Base-by-base conservation (phyloP, 2,113 vertebrate genomes). In the Tenebrosternarchus preto region DNA sequence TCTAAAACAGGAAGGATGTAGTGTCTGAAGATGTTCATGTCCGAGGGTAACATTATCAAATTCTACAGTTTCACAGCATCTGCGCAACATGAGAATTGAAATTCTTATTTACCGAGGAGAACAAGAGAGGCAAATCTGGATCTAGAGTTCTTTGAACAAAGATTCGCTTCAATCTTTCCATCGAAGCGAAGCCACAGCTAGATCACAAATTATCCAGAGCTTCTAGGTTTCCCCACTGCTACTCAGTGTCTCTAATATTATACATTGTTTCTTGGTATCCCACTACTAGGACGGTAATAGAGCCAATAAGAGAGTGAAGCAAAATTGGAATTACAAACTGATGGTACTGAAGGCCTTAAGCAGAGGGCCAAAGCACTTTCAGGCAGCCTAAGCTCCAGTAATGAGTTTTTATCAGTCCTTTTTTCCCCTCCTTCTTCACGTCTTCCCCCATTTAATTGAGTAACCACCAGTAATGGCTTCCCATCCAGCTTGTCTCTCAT, bases 381-480 rank as follows among this genome's bases (percentile, higher is more conserved):
- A 39, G 60, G 36, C 33, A 71, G 60, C 36, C 43, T 31, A 55
- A 46, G 64, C 57, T 64, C 17, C 31, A 29, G 16, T 77, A 73
- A 77, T 56, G 55, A 73, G 68, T 73, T 68, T 22, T 68, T 43
- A 43, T n/a, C 56, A n/a, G 29, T 20, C 61, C 15, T 43, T 55
- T 60, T 19, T 16, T 19, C 20, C 11, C n/a, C 24, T 6, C n/a
- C 31, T 12, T 15, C 50, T 1, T 31, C 1, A 3, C 24, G 36
- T 71, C 71, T 74, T 66, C 17, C 66, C 68, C 46, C 59, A 71
- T 78, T 84, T 80, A 69, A 82, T 55, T 59, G 59, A 69, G 60
- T 73, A 71, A 64, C 73, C 36, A 6, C 53, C 53, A 64, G 66
- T 67, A 63, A 77, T 70, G 60, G 39, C 15, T 67, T 80, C 71